These are phyloP conservation scores for Cerceris rybyensis DNA, from an alignment of 2,888 invertebrate genomes.

Conservation along the genomic window DNA sequence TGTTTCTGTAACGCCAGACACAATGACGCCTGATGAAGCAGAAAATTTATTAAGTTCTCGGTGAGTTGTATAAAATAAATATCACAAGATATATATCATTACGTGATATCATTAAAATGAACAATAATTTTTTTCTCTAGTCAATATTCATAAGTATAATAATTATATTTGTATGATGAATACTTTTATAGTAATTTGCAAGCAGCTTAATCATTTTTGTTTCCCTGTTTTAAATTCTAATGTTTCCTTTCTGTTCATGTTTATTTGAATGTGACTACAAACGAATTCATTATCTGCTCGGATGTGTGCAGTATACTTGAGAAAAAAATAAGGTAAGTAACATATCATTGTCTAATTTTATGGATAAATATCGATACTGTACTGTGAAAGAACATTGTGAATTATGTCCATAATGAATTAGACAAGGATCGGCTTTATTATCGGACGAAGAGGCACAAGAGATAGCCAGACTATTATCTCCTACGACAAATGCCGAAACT, in stretches of 20 bases:
- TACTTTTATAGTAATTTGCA: conserved; percentile 42
- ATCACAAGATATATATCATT: background rate
- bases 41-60: conserved; percentile 93
- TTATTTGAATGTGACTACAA: conserved; percentile 58
- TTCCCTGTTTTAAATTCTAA: conserved; percentile 61
- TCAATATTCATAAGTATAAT: background rate
- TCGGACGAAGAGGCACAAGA: conserved; percentile 96
- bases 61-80: conserved; percentile 82
- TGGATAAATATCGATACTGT: conserved; percentile 10
- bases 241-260: conserved; percentile 49
- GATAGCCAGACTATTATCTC: conserved; percentile 90
- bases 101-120: background rate
- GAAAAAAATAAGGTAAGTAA: conserved; percentile 91
- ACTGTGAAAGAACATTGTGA: conserved; percentile 24
- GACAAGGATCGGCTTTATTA: conserved; percentile 89
- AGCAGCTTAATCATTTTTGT: conserved; percentile 52
- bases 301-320: conserved; percentile 89
- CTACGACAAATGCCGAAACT: conserved; percentile 74
- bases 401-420: conserved; percentile 78
- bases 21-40: conserved; percentile 94
- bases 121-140: background rate
- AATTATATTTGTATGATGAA: conserved; percentile 11
- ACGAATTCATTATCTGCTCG: conserved; percentile 30
- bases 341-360: conserved; percentile 30
- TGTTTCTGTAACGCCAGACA: conserved; percentile 81